Base-by-base conservation (phyloP, 1,140 invertebrate genomes). In the Helicorthomorpha holstii region DNA sequence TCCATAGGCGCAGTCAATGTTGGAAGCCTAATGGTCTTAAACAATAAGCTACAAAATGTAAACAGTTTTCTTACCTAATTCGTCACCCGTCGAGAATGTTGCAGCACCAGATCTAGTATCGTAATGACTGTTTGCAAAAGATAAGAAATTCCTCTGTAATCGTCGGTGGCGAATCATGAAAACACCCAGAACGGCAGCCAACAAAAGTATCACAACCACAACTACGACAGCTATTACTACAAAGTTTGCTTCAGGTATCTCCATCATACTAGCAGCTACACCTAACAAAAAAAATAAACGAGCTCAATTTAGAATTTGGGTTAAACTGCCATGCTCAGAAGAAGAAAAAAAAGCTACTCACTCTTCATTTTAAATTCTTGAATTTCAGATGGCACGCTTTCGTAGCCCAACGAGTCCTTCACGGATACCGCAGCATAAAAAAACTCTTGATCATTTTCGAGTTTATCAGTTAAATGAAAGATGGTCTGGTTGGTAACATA, bases 61-160 rank as follows among this genome's bases (percentile, higher is more conserved):
- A 50, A 19, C 16, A 34, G 23, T 19, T 1, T 3, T 60, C 60
- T 68, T 63, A 78, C 78, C 78, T 52, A 82, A 64, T 57, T 77
- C 75, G 63, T 83, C 78, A 49, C 77, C 77, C 29, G 76, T 79
- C 19, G 72, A 70, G 63, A 93, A 86, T 47, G 83, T 88, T 12
- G 87, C 84, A 57, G 85, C 80, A 46, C 82, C 85, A 38, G 84
- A 81, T 58, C 85, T 74, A 22, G 81, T 82, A 69, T 87, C 81
- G 63, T 91, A 91, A 64, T 89, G 84, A 60, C 82, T 84, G 62
- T 83, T 85, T 14, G 82, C 81, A 67, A 89, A 88, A 34, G 81
- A 75, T 2, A 80, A 74, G 68, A 89, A 89, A 55, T 76, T 82
- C 52, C 79, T 76, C 58, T 84, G 78, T 23, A 89, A 68, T 50